phyloP scores from a whole-genome alignment of 2,113 vertebrate genomes.

The Mellivora capensis region DNA sequence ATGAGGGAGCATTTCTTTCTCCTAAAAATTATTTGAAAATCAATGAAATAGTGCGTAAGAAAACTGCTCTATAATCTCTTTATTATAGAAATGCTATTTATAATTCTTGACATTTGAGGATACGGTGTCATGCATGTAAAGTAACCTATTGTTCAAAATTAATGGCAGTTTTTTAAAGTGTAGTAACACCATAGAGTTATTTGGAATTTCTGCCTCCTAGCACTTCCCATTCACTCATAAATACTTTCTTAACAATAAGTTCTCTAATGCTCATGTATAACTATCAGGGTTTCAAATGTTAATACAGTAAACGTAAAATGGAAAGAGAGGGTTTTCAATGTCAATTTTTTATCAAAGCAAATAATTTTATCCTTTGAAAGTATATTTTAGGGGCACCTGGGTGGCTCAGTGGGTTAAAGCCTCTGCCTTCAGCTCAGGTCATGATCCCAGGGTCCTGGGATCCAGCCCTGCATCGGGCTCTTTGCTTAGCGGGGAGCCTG shows the following conservation, averaged over 20 bases:
- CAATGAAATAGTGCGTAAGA: neutral
- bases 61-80: neutral
- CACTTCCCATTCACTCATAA: conserved; percentile 33
- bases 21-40: neutral
- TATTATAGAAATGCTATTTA: neutral
- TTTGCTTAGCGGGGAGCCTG: too few relatives aligned
- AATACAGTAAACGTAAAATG: conserved; percentile 16
- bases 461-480: too few relatives aligned
- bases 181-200: neutral
- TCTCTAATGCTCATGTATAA: neutral
- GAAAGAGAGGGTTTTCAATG: conserved; percentile 31
- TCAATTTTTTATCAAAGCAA: neutral
- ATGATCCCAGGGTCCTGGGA: too few relatives aligned
- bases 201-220: conserved; percentile 11
- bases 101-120: neutral
- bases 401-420: too few relatives aligned
- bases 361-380: neutral
- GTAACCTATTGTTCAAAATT: conserved; percentile 34
- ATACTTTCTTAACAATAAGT: conserved; percentile 13
- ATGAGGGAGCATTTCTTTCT: neutral
- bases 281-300: conserved; percentile 40
- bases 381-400: too few relatives aligned
- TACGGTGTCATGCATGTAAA: neutral
- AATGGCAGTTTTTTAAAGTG: neutral
- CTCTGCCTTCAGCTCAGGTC: too few relatives aligned